Percentiles rank a stretch among this genome's conserved stretches.
Evolutionary conservation across 2,888 invertebrate genomes (phyloP).

Genomic region (Alsophila aescularia): DNA sequence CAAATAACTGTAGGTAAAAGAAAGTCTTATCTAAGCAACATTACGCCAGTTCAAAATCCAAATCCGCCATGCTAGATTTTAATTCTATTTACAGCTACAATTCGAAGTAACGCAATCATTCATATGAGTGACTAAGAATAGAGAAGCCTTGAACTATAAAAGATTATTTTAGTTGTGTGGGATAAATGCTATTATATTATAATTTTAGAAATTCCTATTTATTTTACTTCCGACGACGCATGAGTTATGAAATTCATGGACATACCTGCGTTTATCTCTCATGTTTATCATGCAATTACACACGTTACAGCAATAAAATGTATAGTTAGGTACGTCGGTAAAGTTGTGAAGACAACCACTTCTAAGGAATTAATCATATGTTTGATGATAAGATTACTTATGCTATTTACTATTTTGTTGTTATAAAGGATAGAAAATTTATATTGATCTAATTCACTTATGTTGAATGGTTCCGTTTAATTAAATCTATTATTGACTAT

Average conservation of each 20-base stretch:
- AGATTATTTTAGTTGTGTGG: no score
- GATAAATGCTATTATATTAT: no score
- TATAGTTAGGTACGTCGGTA: neutral
- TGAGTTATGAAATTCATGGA: neutral
- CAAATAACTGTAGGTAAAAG: conserved; percentile 19
- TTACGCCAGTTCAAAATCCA: conserved; percentile 15
- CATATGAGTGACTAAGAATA: conserved; percentile 3
- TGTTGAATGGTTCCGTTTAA: no score
- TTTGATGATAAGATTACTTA: neutral
- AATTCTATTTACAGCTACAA: neutral
- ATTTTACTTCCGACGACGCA: neutral
- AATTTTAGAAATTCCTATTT: neutral
- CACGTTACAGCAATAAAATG: neutral
- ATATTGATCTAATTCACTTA: no score
- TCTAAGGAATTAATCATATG: no score
- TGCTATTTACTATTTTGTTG: no score
- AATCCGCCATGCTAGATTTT: neutral
- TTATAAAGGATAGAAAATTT: no score
- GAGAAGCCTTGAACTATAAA: neutral
- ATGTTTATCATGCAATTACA: conserved; percentile 6
- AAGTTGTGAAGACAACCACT: no score
- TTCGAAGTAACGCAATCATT: neutral
- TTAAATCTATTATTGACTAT: no score
- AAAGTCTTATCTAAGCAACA: conserved; percentile 13
- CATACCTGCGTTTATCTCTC: conserved; percentile 1